These are phyloP conservation scores for Rynchops niger DNA, from an alignment of 2,113 vertebrate species.

Conservation along the genomic window DNA sequence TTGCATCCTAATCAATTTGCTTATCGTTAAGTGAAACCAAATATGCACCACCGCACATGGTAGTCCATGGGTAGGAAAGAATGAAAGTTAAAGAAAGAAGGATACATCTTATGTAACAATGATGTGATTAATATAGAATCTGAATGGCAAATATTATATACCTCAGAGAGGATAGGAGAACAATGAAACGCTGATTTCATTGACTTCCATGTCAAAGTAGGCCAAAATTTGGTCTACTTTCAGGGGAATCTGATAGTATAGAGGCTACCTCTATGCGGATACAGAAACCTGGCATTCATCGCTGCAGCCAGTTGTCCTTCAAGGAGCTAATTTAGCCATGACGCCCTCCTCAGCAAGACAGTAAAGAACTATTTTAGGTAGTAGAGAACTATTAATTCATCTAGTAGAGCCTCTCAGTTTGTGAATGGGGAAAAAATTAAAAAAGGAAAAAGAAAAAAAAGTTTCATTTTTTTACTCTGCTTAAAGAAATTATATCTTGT, in stretches of 20 bases:
- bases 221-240: not conserved
- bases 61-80: not conserved
- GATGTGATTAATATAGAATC: not conserved
- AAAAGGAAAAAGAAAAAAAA: too few relatives aligned
- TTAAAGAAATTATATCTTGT: not conserved
- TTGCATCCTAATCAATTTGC: not conserved
- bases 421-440: not conserved
- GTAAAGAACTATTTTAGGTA: not conserved
- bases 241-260: not conserved
- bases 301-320: not conserved
- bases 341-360: not conserved
- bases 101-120: not conserved
- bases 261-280: not conserved
- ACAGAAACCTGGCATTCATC: not conserved
- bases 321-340: not conserved
- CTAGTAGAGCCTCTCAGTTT: not conserved
- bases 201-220: not conserved
- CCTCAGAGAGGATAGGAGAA: not conserved
- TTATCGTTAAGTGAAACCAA: not conserved
- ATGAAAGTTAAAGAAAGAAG: not conserved
- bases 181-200: not conserved
- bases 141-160: not conserved
- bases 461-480: not conserved
- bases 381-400: not conserved
- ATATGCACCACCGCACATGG: not conserved